phyloP scores from a whole-genome alignment of 2,888 invertebrate genomes.

The Pristionchus entomophagus region DNA sequence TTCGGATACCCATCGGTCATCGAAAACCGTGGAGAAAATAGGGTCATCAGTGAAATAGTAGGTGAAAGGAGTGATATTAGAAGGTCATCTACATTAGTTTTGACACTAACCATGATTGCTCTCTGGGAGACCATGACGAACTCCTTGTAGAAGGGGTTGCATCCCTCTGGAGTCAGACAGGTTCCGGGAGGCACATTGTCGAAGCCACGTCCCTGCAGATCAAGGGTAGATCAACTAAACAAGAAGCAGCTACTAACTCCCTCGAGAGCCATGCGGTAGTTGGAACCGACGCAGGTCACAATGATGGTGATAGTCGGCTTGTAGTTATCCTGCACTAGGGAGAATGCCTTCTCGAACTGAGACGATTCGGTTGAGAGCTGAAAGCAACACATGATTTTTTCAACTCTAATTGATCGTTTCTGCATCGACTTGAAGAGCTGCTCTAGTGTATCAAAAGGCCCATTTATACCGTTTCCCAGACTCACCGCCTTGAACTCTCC shows the following conservation, averaged over 20 bases:
- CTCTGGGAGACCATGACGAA: constrained; percentile 57
- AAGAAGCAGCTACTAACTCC: background rate
- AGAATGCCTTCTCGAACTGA: constrained; percentile 22
- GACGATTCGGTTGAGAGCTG: constrained; percentile 33
- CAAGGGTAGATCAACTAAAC: too few species aligned
- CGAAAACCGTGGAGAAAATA: too few species aligned
- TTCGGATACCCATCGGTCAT: too few species aligned
- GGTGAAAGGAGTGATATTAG: too few species aligned
- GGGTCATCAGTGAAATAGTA: too few species aligned
- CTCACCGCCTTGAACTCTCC: constrained; percentile 57
- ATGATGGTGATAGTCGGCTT: constrained; percentile 10
- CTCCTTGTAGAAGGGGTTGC: constrained; percentile 52
- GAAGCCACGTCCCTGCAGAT: constrained; percentile 14
- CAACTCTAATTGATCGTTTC: background rate
- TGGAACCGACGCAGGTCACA: background rate
- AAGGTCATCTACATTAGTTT: too few species aligned
- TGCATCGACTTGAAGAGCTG: too few species aligned
- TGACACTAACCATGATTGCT: constrained; percentile 56
- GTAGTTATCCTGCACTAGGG: background rate
- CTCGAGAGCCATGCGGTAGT: constrained; percentile 4
- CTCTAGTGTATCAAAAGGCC: too few species aligned
- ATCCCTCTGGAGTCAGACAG: constrained; percentile 49
- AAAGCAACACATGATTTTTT: background rate
- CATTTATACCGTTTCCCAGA: too few species aligned
- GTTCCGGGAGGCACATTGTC: constrained; percentile 59